phyloP scores from a whole-genome alignment of 2,113 vertebrate genomes.

The Amphiprion ocellaris region DNA sequence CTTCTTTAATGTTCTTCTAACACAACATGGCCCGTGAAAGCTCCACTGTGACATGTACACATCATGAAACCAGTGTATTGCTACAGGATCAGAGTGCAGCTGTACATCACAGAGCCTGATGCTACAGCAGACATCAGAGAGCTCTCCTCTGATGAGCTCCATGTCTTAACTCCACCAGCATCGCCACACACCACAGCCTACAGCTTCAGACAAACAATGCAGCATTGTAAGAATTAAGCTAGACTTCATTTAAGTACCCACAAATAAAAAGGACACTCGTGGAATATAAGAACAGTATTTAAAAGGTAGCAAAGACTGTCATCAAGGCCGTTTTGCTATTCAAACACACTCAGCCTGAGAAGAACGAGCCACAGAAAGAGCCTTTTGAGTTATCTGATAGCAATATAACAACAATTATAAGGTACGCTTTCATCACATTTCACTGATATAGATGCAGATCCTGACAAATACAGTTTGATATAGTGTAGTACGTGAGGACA shows the following conservation, averaged over 20 bases:
- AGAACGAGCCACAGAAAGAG: too few relatives aligned
- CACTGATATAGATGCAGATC: too few relatives aligned
- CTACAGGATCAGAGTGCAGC: constrained; percentile 56
- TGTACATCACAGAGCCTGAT: constrained; percentile 55
- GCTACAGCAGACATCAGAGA: constrained; percentile 45
- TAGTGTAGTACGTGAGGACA: too few relatives aligned
- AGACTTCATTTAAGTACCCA: not conserved
- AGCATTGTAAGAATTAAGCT: not conserved
- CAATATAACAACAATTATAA: too few relatives aligned
- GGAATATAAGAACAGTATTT: not conserved
- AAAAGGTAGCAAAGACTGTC: too few relatives aligned
- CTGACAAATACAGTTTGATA: too few relatives aligned
- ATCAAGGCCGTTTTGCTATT: too few relatives aligned
- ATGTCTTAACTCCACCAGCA: not conserved
- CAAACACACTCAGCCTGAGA: too few relatives aligned
- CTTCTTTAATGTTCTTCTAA: constrained; percentile 40
- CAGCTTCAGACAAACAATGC: constrained; percentile 22
- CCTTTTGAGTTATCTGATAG: too few relatives aligned
- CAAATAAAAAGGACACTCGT: not conserved
- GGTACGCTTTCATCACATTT: too few relatives aligned
- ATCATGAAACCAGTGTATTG: constrained; percentile 37
- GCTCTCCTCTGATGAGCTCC: constrained; percentile 20
- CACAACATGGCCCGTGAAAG: not conserved
- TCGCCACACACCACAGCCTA: constrained; percentile 15
- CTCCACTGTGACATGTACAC: constrained; percentile 23